Evolutionary conservation across 2,113 vertebrate species (phyloP), one percentile per base, ranked within the genome.

Genomic region (Sander vitreus): DNA sequence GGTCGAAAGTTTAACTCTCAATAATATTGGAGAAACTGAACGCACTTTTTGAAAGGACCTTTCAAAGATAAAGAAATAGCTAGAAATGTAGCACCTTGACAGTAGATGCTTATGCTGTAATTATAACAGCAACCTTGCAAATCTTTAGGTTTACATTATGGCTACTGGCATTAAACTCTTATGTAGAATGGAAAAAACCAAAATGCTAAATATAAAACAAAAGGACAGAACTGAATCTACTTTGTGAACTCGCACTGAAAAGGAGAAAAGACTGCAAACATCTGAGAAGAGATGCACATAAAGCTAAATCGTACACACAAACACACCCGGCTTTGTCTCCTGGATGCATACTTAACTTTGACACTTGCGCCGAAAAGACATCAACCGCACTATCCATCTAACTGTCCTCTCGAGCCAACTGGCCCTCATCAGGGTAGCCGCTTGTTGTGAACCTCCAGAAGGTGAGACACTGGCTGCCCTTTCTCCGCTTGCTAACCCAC

Each of bases 341-440:
- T 1, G 16, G 21, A 27, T 48, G 15, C 25, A 85, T 89, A 95
- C 93, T 92, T 93, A 95, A 93, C 95, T 95, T 78, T 81, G 70
- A 89, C 78, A 90, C 78, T 87, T 93, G 72, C 88, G 86, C 67
- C 91, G 86, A 80, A 94, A 81, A 51, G 94, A 92, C 93, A 95
- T 93, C 86, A 93, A 89, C 50, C 78, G 80, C 36, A 89, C 81
- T 13, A 94, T 95, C 93, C 94, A 95, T 89, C 84, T 71, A 60
- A 94, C 90, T 0, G 93, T 93, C 87, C 39, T 91, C 90, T 93
- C 89, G 50, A 94, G 86, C 89, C 88, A 94, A 2, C 63, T 78
- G 72, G 89, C 78, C 84, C 91, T 95, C 91, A 94, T 93, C 21
- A 6, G 77, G 47, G 18, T 36, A 33, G 72, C 23, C 12, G 58